These are phyloP conservation scores for Leucopternis melanops DNA, from an alignment of 2,113 vertebrate species.

Conservation along the genomic window DNA sequence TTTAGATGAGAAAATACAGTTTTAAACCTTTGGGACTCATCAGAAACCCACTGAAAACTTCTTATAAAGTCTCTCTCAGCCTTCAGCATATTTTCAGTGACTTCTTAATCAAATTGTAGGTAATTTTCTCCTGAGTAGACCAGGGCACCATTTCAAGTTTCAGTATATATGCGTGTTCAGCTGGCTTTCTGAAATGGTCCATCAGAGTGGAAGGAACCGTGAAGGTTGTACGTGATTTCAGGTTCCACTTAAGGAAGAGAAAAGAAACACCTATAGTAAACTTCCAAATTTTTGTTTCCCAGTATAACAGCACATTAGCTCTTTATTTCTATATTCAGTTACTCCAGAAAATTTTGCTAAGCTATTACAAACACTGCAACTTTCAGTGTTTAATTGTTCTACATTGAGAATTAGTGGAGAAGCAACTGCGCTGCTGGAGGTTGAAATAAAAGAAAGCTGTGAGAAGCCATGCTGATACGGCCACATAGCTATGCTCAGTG, in stretches of 20 bases:
- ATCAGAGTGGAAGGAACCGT: not conserved
- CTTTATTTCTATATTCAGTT: not conserved
- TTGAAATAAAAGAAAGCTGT: not conserved
- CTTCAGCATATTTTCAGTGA: not conserved
- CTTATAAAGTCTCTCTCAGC: not conserved
- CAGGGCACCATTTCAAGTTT: not conserved
- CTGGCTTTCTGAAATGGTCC: not conserved
- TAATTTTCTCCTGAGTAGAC: not conserved
- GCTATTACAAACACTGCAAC: not conserved
- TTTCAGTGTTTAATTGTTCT: not conserved
- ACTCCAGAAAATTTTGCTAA: not conserved
- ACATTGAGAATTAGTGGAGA: not conserved
- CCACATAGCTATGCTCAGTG: not conserved
- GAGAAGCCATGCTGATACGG: not conserved
- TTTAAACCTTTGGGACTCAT: not conserved
- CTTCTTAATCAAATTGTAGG: not conserved
- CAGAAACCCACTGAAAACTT: not conserved
- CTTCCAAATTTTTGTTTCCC: not conserved
- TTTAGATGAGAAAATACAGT: not conserved
- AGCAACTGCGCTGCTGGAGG: not conserved
- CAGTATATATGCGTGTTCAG: not conserved
- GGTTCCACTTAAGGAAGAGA: not conserved
- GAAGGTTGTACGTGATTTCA: not conserved
- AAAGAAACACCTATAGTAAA: not conserved
- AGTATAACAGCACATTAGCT: not conserved